These are phyloP conservation scores for Arenicola marina DNA, from an alignment of 2,888 invertebrate species.

Conservation along the genomic window DNA sequence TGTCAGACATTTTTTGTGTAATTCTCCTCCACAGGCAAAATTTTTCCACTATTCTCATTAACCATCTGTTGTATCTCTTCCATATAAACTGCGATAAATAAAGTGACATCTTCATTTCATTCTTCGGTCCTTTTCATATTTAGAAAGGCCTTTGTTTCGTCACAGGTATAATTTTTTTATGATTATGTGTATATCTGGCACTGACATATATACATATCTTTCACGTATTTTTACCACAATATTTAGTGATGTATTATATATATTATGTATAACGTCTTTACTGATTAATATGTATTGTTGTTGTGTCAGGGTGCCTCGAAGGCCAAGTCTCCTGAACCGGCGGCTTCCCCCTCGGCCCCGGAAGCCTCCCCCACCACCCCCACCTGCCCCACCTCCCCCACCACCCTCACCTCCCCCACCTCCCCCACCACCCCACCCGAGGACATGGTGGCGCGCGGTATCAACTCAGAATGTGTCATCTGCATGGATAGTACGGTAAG, in stretches of 20 bases:
- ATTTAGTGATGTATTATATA: background rate
- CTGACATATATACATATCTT: background rate
- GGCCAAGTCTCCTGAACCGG: background rate
- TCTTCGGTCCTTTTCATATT: background rate
- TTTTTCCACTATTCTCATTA: no score
- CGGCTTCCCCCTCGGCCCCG: conserved; percentile 9
- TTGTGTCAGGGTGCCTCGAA: background rate
- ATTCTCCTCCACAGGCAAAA: no score
- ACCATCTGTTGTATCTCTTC: no score
- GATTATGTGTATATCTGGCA: background rate
- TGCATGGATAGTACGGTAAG: conserved; percentile 1
- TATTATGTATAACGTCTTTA: background rate
- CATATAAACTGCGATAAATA: no score
- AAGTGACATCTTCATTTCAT: background rate
- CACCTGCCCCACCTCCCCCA: background rate
- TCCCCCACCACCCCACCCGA: conserved; percentile 13
- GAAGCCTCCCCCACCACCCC: background rate
- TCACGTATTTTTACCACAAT: background rate
- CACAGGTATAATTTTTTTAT: background rate
- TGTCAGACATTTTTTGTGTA: no score
- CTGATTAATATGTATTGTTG: no score
- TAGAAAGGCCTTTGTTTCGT: background rate
- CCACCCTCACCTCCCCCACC: background rate
- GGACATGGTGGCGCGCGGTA: conserved; percentile 46
- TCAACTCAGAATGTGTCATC: conserved; percentile 73